These are phyloP conservation scores for Laterallus jamaicensis DNA, from an alignment of 2,113 vertebrate genomes.

Conservation along the genomic window DNA sequence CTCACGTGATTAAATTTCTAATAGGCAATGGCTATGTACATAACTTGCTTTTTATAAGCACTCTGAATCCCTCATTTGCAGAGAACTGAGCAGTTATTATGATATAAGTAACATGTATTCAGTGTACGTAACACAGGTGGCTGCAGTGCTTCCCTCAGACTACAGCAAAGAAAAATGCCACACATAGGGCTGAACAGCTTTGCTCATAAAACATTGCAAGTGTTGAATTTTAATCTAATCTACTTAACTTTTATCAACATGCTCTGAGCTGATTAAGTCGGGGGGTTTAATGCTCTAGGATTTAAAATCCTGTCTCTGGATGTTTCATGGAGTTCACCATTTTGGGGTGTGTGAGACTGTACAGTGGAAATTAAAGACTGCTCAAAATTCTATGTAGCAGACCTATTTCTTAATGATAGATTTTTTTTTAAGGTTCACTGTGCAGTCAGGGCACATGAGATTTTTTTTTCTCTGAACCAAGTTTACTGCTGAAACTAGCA, in stretches of 20 bases:
- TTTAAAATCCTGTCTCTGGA: constrained; percentile 6
- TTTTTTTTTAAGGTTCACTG: constrained; percentile 3
- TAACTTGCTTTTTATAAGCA: background rate
- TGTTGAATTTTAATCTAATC: constrained; percentile 9
- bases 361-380: constrained; percentile 17
- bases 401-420: background rate
- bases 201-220: background rate
- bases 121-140: background rate
- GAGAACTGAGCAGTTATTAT: background rate
- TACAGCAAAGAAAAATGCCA: background rate
- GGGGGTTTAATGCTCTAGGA: background rate
- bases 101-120: background rate
- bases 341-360: background rate
- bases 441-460: background rate
- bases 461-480: background rate
- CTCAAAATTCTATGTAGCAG: constrained; percentile 36
- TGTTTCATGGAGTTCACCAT: background rate
- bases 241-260: constrained; percentile 34
- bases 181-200: background rate
- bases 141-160: background rate
- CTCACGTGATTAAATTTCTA: background rate
- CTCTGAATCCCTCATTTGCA: background rate
- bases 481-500: constrained; percentile 11
- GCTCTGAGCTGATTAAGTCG: constrained; percentile 25
- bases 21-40: background rate